Base-by-base conservation (phyloP, 2,888 invertebrate genomes). In the Erannis defoliaria region DNA sequence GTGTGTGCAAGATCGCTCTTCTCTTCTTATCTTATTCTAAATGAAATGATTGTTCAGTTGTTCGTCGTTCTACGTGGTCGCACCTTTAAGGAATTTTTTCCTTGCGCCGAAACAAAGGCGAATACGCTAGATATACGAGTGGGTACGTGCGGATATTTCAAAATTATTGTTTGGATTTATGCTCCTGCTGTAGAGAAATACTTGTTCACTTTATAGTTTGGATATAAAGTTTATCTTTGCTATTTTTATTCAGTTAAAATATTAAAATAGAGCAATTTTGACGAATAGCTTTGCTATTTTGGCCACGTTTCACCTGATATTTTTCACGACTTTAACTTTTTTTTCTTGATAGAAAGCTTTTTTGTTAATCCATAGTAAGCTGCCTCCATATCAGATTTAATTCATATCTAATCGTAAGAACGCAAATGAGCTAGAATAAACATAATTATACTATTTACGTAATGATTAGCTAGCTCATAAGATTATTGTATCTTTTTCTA, bases 51-150 rank as follows among this genome's bases (percentile, higher is more conserved):
- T 1, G 35, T 5, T 18, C 18, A 31, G 12, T 12, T 8, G 9
- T 31, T 12, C 9, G 8, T 37, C 3, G 16, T 18, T 37, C 16
- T 18, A 19, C 10, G 12, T 40, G 14, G 35, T 12, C 31, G 33
- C 42, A 43, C 26, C 62, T 42, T 77, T 79, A 77, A 75, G 67
- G 74, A 70, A 64, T 80, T 77, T 78, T 76, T 78, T 76, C 75
- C 70, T 64, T 68, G 63, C 55, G 70, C 69, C 68, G 66, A 74
- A 70, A 70, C 72, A 73, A 70, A 73, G 67, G 67, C 74, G 46
- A 59, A 64, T 62, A 68, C 64, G 50, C 59, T 64, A 55, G 48
- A 57, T 45, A 51, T 55, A 66, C 42, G 66, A 62, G 51, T 42
- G 21, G 5, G 21, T 60, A 62, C 67, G 61, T 67, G 65, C 37